Conservation (phyloP, 2,797 vertebrate genomes). For the Sciurus carolinensis region DNA sequence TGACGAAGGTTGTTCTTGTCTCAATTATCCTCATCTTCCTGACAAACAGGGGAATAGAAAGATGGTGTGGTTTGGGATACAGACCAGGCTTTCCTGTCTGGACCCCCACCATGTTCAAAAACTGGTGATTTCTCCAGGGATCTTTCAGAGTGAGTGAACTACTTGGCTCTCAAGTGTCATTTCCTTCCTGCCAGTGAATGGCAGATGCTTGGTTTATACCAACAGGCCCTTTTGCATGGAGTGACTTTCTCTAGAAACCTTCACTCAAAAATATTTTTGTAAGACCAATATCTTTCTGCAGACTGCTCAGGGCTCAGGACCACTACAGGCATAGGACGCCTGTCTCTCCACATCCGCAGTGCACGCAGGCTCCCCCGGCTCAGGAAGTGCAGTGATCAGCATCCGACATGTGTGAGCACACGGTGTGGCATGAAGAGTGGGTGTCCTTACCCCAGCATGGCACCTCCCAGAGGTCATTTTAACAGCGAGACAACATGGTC, state of each 20-base stretch:
- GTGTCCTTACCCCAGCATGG: rapidly evolving
- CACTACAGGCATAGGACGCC: rapidly evolving
- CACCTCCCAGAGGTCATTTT: too few species aligned
- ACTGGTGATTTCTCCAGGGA: not conserved
- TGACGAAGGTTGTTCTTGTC: rapidly evolving
- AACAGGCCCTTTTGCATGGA: not conserved
- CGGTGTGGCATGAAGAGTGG: rapidly evolving
- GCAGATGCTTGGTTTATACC: rapidly evolving
- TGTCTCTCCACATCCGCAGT: rapidly evolving
- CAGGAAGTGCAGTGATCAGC: rapidly evolving
- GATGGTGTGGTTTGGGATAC: rapidly evolving
- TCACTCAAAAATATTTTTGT: rapidly evolving
- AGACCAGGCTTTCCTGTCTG: not conserved
- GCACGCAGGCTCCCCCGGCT: rapidly evolving
- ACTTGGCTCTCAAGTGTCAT: not conserved
- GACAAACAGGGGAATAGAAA: too few species aligned
- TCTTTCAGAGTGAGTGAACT: not conserved
- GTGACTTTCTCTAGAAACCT: rapidly evolving
- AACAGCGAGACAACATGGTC: not conserved
- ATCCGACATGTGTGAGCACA: rapidly evolving
- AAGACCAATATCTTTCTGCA: rapidly evolving
- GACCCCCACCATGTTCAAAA: not conserved
- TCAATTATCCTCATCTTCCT: too few species aligned
- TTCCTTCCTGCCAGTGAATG: not conserved
- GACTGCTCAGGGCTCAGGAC: rapidly evolving